Evolutionary conservation across 2,113 vertebrate genomes (phyloP).

Genomic region (Coptodon rendalli): DNA sequence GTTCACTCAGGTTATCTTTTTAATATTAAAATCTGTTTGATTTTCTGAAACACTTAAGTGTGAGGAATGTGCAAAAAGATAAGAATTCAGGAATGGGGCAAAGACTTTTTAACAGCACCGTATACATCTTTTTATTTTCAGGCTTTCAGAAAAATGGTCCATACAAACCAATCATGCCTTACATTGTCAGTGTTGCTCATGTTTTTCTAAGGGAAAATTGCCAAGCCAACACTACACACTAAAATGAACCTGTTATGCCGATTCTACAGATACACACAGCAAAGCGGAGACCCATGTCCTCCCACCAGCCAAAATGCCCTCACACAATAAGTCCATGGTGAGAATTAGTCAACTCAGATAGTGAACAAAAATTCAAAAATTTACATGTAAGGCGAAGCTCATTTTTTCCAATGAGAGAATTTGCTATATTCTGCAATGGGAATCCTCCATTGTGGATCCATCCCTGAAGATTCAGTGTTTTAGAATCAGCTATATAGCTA

Average conservation of each 20-base stretch:
- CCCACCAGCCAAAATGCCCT: neutral
- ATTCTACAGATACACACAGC: neutral
- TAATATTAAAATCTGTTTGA: neutral
- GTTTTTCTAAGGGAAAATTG: neutral
- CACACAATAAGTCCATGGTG: neutral
- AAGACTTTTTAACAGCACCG: neutral
- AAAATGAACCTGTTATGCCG: neutral
- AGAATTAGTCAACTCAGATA: neutral
- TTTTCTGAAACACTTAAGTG: neutral
- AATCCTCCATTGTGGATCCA: neutral
- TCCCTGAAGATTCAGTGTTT: neutral
- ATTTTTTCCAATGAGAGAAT: neutral
- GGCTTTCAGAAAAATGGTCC: neutral
- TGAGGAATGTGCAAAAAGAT: neutral
- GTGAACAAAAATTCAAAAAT: accelerated
- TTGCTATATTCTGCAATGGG: neutral
- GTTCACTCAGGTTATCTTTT: neutral
- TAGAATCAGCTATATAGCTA: no score
- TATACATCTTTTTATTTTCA: neutral
- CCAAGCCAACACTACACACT: neutral
- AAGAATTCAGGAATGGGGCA: neutral
- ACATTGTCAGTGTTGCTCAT: neutral
- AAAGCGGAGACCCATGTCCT: neutral
- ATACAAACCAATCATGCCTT: neutral
- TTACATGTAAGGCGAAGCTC: neutral